A percentile compares a stretch with the other conserved stretches of the same genome.
Conservation (phyloP, 2,113 vertebrate genomes). For the Cyrtonyx montezumae region DNA sequence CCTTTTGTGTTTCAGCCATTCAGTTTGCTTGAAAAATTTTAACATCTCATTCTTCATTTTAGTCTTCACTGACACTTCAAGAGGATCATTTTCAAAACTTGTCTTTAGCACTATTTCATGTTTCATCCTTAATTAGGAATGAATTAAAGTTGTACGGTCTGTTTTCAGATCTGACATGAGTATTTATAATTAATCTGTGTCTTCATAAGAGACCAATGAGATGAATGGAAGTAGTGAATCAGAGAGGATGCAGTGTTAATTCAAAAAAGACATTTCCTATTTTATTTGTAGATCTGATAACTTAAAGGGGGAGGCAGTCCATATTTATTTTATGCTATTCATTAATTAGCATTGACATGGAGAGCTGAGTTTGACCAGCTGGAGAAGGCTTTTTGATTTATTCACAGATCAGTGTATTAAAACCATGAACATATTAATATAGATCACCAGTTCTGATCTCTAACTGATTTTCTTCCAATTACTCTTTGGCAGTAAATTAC, state of each 20-base stretch:
- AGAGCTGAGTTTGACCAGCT: constrained; percentile 30
- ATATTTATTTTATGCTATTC: constrained; percentile 42
- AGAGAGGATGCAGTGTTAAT: constrained; percentile 47
- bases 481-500: background rate
- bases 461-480: background rate
- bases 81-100: constrained; percentile 26
- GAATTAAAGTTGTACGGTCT: background rate
- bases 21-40: constrained; percentile 3
- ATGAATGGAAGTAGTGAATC: constrained; percentile 71
- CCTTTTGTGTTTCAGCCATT: background rate
- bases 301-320: constrained; percentile 46
- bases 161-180: constrained; percentile 61
- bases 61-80: background rate
- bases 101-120: constrained; percentile 2
- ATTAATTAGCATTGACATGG: constrained; percentile 15
- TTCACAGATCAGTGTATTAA: background rate
- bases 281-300: constrained; percentile 64
- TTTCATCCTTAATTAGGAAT: constrained; percentile 11
- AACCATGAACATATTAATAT: background rate
- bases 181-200: constrained; percentile 77
- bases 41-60: background rate
- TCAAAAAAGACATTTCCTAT: constrained; percentile 63
- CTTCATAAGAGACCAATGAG: constrained; percentile 57
- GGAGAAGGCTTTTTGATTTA: background rate
- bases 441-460: background rate